Base-by-base conservation (phyloP, 2,797 vertebrate species). In the Pangasius djambal region DNA sequence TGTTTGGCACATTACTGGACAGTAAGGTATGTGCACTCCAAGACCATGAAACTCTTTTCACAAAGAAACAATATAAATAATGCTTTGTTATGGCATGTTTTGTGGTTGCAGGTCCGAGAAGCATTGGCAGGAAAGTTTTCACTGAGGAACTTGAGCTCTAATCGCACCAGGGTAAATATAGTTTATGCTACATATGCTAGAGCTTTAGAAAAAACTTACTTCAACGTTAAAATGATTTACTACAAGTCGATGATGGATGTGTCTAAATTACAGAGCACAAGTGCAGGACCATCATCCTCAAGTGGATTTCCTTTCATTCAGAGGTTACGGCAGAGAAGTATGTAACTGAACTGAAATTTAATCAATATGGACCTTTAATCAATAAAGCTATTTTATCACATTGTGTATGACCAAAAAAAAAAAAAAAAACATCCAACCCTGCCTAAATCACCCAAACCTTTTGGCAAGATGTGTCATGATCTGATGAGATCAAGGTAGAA, bases 121-220 rank as follows among this genome's bases (percentile, higher is more conserved):
- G 93, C 94, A 79, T 88, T 97, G 85, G 40, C 95, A 90, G 94
- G 95, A 89, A 96, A 92, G 88, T 95, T 94, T 89, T 95, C 95
- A 95, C 95, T 96, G 93, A 93, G 44, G 83, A 89, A 31, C 89
- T 74, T 48, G 28, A 88, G 6, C 22, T 89, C 63, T 31, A 81
- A 22, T 7, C 28, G 18, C 3, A 86, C 83, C 2, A 81, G 31
- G 50, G 88, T 89, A 81, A 65, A 52, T 83, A 8, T 40, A 12
- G 34, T 10, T 86, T 1, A 61, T 37, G 34, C 44, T n/a, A 22
- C 6, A 31, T 86, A 44, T 61, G 15, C 18, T 0, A 6, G 85
- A 65, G 72, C 9, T 77, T 77, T n/a, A 48, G n/a, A 86, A 65
- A 87, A 44, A n/a, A 25, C 55, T 13, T 65, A 86, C 67, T 34